phyloP scores from a whole-genome alignment of 2,797 vertebrate genomes.

The Schizopygopsis pylzovi region DNA sequence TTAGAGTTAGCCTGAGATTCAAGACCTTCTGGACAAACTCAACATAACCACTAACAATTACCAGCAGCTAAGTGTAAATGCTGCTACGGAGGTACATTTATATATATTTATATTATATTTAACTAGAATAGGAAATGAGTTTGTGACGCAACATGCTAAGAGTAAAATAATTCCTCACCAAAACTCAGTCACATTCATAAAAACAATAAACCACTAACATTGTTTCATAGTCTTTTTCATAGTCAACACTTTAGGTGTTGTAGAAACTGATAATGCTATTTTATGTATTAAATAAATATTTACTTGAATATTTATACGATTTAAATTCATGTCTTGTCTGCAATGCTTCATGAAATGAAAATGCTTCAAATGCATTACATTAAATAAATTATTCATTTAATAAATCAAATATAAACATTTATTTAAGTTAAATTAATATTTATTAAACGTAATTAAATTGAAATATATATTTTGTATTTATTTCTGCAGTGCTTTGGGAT shows the following conservation, averaged over 20 bases:
- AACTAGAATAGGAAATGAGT: too few relatives aligned
- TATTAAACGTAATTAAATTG: neutral
- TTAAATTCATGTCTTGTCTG: too few relatives aligned
- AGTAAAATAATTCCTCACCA: neutral
- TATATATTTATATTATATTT: too few relatives aligned
- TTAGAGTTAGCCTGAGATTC: slow-evolving; percentile 73
- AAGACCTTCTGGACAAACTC: slow-evolving; percentile 66
- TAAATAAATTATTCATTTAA: neutral
- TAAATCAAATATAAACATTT: neutral
- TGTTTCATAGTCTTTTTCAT: neutral
- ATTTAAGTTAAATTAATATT: neutral
- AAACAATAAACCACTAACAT: neutral
- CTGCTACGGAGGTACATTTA: slow-evolving; percentile 63
- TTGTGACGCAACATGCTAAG: neutral
- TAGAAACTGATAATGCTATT: neutral
- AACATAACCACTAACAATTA: slow-evolving; percentile 59
- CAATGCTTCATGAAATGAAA: neutral
- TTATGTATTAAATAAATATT: too few relatives aligned
- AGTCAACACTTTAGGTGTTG: neutral
- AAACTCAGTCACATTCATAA: neutral
- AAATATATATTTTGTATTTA: neutral
- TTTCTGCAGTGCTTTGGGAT: neutral
- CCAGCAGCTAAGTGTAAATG: slow-evolving; percentile 38
- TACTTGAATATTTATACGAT: too few relatives aligned
- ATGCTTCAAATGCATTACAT: neutral